Evolutionary conservation across 2,888 invertebrate genomes (phyloP), one percentile per base, ranked within the genome.

Genomic region (Oeneis ivallda): DNA sequence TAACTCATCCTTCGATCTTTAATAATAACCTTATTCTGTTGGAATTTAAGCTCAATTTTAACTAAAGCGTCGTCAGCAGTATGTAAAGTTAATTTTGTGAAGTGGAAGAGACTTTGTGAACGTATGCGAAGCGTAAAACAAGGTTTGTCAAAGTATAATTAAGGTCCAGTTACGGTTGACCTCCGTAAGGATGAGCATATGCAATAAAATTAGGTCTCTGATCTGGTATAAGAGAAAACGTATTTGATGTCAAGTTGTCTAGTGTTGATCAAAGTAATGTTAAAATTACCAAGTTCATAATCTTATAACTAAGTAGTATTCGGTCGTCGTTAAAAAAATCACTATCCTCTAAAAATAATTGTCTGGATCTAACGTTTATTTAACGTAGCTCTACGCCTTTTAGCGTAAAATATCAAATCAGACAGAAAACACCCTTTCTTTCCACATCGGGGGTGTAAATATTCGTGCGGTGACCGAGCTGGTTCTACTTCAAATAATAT

Each of bases 141-240:
- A 89, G 89, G 82, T 88, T 87, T 83, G 84, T 85, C 87, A 87
- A 87, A 89, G 89, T 89, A 84, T 87, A 80, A 84, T 82, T 82
- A 80, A 74, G 64, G 67, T 64, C 89, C 86, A 82, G 70, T 68
- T 57, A 73, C 74, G 60, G 15, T 56, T 76, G 87, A 80, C 2
- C 84, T 74, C 49, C 66, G 59, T 5, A 47, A 7, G 9, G 26
- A 9, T 8, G 39, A 5, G 19, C 60, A 10, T 53, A 32, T 15
- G 41, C 19, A 49, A 54, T 34, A 56, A 47, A 50, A 47, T 32
- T 45, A 58, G 66, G 19, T 68, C 67, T 43, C n/a, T 0, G 19
- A n/a, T 13, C 32, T 70, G 71, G 70, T 68, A 52, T 41, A 3
- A 9, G 32, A 61, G 52, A 49, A 57, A 62, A 62, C 52, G 60